Conservation (phyloP, 2,797 vertebrate genomes). For the Anolis apletophallus region DNA sequence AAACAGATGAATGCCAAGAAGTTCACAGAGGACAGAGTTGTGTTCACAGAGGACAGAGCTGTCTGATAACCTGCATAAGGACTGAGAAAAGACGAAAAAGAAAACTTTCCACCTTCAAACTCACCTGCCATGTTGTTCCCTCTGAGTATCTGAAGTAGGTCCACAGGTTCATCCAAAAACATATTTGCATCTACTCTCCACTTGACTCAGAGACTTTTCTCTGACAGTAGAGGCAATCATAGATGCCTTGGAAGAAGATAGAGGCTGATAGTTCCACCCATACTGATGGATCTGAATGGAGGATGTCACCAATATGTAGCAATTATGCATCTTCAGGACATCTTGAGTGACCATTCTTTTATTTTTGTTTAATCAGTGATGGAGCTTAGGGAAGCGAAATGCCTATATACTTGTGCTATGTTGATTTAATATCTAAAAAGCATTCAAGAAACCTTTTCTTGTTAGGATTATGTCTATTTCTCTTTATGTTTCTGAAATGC, state of each 20-base stretch:
- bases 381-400: not conserved
- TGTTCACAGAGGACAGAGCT: too few relatives aligned
- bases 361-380: not conserved
- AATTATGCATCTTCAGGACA: not conserved
- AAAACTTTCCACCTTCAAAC: not conserved
- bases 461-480: not conserved
- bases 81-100: not conserved
- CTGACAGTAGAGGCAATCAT: not conserved
- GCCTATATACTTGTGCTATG: not conserved
- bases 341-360: not conserved
- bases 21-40: not conserved
- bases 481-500: not conserved
- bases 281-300: not conserved
- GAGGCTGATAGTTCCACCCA: not conserved
- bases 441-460: not conserved
- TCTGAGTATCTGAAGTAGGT: not conserved
- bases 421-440: not conserved
- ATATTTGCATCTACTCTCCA: not conserved
- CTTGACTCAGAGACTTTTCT: not conserved
- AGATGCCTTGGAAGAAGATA: not conserved
- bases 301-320: too few relatives aligned
- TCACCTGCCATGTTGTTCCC: not conserved
- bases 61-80: too few relatives aligned
- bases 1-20: not conserved
- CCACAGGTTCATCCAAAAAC: not conserved